Conservation (phyloP, 2,888 invertebrate genomes). For the Halocaridina rubra region DNA sequence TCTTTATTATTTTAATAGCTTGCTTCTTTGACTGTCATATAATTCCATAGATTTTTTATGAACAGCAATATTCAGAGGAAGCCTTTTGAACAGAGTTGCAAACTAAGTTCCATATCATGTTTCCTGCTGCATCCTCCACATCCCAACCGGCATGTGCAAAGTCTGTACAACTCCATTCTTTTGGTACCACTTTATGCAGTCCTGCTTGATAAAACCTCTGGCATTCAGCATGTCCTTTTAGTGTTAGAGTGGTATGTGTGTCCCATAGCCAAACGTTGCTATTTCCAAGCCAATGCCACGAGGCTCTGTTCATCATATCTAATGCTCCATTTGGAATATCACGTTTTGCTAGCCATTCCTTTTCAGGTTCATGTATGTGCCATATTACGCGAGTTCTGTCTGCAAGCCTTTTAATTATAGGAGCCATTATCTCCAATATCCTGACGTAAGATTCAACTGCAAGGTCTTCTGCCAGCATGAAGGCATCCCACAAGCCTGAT, state of each 20-base stretch:
- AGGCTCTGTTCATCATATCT: slow-evolving; percentile 35
- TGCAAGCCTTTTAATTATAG: slow-evolving; percentile 23
- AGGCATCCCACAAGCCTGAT: slow-evolving; percentile 35
- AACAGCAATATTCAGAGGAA: neutral
- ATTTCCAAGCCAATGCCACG: neutral
- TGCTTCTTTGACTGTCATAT: too few species aligned
- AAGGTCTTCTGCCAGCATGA: neutral
- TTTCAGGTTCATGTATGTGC: slow-evolving; percentile 13
- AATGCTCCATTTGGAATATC: slow-evolving; percentile 24
- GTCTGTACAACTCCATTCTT: slow-evolving; percentile 29
- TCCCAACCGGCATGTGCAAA: slow-evolving; percentile 30
- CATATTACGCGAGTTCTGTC: slow-evolving; percentile 14
- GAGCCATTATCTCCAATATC: slow-evolving; percentile 13
- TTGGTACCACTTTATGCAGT: neutral
- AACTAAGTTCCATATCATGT: slow-evolving; percentile 49
- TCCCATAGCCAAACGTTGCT: slow-evolving; percentile 44
- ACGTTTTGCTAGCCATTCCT: slow-evolving; percentile 18
- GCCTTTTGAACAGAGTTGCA: slow-evolving; percentile 4
- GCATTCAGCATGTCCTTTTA: slow-evolving; percentile 10
- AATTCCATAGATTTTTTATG: too few species aligned
- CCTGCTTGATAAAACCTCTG: neutral
- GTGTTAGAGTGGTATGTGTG: slow-evolving; percentile 20
- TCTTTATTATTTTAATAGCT: too few species aligned
- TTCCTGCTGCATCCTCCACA: slow-evolving; percentile 20
- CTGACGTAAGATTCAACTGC: slow-evolving; percentile 3